phyloP scores from a whole-genome alignment of 2,113 vertebrate genomes.

The Tautogolabrus adspersus region DNA sequence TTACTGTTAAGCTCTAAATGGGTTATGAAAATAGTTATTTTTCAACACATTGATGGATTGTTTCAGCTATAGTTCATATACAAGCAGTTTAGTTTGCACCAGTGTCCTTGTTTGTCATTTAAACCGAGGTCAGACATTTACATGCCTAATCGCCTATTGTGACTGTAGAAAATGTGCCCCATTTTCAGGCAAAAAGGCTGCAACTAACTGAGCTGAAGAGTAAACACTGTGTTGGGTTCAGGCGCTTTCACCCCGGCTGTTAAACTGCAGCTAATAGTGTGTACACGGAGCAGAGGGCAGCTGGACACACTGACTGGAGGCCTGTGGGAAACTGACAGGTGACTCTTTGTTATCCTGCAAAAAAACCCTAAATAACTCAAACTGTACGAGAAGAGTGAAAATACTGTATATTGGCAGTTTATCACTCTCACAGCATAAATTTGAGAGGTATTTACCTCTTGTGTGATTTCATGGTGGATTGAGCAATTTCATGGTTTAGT shows the following conservation, averaged over 20 bases:
- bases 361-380: conserved; percentile 36
- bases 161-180: conserved; percentile 33
- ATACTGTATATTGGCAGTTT: conserved; percentile 5
- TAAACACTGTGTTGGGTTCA: conserved; percentile 66
- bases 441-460: conserved; percentile 25
- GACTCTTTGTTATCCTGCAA: conserved; percentile 66
- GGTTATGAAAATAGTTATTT: neutral
- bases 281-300: conserved; percentile 75
- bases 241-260: conserved; percentile 52
- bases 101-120: conserved; percentile 21
- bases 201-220: conserved; percentile 76
- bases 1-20: neutral
- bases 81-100: conserved; percentile 8
- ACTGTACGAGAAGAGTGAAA: neutral
- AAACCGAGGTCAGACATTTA: conserved; percentile 51
- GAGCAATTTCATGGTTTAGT: conserved; percentile 34
- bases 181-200: conserved; percentile 51
- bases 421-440: neutral
- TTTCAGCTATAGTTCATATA: conserved; percentile 3
- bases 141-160: conserved; percentile 55
- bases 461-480: conserved; percentile 38
- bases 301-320: conserved; percentile 75
- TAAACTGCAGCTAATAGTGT: conserved; percentile 72
- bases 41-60: neutral
- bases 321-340: conserved; percentile 78